Evolutionary conservation across 1,140 invertebrate species (phyloP).

Genomic region (Antheraea pernyi): DNA sequence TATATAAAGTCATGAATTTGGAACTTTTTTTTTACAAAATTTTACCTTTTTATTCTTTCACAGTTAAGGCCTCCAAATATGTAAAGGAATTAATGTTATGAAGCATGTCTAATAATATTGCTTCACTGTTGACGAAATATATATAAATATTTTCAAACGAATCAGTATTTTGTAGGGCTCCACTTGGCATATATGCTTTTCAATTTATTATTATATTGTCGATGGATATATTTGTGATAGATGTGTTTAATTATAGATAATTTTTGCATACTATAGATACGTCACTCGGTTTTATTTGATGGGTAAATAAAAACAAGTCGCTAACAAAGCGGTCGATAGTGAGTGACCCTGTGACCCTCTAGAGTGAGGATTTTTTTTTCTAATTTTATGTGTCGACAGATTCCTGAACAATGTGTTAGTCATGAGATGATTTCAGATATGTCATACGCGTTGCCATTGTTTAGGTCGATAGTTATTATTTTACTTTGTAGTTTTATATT

Average conservation of each 20-base stretch:
- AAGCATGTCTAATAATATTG: too few species aligned
- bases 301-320: not conserved
- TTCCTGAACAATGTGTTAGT: constrained; percentile 61
- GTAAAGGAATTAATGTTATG: too few species aligned
- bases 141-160: constrained; percentile 22
- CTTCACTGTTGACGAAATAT: constrained; percentile 24
- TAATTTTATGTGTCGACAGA: constrained; percentile 16
- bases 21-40: too few species aligned
- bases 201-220: constrained; percentile 29
- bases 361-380: not conserved
- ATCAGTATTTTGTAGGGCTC: constrained; percentile 38
- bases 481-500: constrained; percentile 41
- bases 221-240: constrained; percentile 56
- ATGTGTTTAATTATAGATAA: constrained; percentile 37
- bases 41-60: too few species aligned
- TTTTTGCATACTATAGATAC: constrained; percentile 31
- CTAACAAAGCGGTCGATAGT: not conserved
- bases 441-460: constrained; percentile 75
- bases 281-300: constrained; percentile 18
- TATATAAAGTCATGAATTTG: too few species aligned
- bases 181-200: constrained; percentile 15
- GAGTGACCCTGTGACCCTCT: not conserved
- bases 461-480: constrained; percentile 53
- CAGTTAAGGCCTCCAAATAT: too few species aligned
- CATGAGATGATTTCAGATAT: constrained; percentile 55